Evolutionary conservation across 1,140 invertebrate genomes (phyloP).

Genomic region (Propsilocerus akamusi): DNA sequence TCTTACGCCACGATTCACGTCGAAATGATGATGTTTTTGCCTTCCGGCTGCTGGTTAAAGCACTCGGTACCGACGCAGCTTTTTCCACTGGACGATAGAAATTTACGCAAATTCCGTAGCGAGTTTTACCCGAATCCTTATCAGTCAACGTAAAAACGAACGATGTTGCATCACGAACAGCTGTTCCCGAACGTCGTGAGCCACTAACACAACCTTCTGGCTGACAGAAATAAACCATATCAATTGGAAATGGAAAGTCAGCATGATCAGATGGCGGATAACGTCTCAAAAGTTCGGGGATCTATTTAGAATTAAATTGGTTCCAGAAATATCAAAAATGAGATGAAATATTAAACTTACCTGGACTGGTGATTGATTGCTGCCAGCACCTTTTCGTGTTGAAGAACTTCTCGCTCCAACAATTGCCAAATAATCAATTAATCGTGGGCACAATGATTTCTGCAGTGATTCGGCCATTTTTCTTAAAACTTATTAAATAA

Average conservation of each 20-base stretch:
- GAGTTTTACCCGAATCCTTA: constrained; percentile 91
- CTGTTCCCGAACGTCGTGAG: constrained; percentile 50
- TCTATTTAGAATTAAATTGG: constrained; percentile 24
- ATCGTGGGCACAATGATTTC: constrained; percentile 60
- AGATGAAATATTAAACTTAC: constrained; percentile 23
- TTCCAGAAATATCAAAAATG: neutral
- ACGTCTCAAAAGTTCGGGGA: constrained; percentile 79
- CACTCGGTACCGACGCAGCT: constrained; percentile 14
- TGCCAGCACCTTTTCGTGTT: constrained; percentile 34
- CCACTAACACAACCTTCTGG: constrained; percentile 94
- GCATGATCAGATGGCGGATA: constrained; percentile 95
- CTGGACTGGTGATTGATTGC: constrained; percentile 48
- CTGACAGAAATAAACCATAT: constrained; percentile 99
- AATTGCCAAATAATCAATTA: constrained; percentile 91
- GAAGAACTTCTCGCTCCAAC: constrained; percentile 67
- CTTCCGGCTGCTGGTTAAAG: constrained; percentile 25
- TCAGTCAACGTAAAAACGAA: constrained; percentile 98
- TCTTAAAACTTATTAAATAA: neutral
- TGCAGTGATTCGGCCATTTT: constrained; percentile 35
- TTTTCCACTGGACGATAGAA: constrained; percentile 85
- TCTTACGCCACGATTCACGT: constrained; percentile 72
- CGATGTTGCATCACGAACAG: constrained; percentile 74
- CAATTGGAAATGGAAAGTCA: constrained; percentile 90
- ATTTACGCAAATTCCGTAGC: constrained; percentile 94
- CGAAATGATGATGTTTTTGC: constrained; percentile 42